A percentile compares a stretch with the other conserved stretches of the same genome.
Evolutionary conservation across 2,888 invertebrate species (phyloP).

Genomic region (Rhabditoides inermis): DNA sequence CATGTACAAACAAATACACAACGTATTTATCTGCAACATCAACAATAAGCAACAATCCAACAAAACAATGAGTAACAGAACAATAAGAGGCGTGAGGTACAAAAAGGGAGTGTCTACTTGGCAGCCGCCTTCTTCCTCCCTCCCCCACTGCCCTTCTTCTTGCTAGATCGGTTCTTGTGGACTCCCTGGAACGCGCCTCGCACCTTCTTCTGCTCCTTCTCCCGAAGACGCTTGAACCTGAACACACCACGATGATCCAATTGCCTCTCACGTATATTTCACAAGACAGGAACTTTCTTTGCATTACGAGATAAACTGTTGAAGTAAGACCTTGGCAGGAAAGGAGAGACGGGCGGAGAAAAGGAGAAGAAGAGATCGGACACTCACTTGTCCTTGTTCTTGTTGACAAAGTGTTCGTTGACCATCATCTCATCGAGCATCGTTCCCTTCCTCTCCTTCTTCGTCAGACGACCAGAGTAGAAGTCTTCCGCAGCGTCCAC

Average conservation of each 20-base stretch:
- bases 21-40: no score
- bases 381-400: constrained; percentile 8
- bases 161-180: no score
- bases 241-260: no score
- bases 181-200: constrained; percentile 26
- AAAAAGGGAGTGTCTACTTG: no score
- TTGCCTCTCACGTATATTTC: no score
- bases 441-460: constrained; percentile 76
- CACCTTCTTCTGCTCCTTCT: constrained; percentile 16
- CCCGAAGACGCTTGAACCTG: constrained; percentile 17
- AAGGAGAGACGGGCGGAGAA: background rate
- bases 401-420: constrained; percentile 67
- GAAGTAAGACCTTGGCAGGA: background rate
- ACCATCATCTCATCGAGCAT: constrained; percentile 85
- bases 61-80: no score
- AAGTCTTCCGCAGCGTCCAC: constrained; percentile 79
- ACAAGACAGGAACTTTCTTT: no score
- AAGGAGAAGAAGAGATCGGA: background rate
- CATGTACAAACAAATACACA: no score
- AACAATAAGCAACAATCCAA: no score
- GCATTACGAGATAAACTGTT: background rate
- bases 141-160: no score
- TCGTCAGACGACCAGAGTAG: constrained; percentile 72
- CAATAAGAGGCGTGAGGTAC: no score
- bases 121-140: no score